Base-by-base conservation (phyloP, 30 jellyfish, hydroid and myxozoan genomes). In the Hydractinia echinata region DNA sequence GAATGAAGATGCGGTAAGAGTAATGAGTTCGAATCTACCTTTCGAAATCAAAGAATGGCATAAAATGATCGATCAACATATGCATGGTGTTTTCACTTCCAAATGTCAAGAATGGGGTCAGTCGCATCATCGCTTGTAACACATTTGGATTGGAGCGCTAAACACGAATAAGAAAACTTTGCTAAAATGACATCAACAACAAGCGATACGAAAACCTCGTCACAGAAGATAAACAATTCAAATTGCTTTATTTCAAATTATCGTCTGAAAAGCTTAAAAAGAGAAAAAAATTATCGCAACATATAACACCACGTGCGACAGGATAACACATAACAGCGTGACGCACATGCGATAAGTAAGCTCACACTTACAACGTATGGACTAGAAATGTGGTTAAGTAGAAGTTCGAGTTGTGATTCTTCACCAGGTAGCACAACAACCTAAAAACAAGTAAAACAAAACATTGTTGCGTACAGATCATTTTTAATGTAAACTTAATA, bases 41-140 rank as follows among this genome's bases (percentile, higher is more conserved):
- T 85, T 92, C 96, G 86, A 87, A 92, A 64, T 92, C 85, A 73
- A 92, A 69, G 61, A 80, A 92, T 5, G 98, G 98, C 60, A 87
- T 79, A 51, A 92, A 92, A 67, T 92, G 98, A 20, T 79, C 84
- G 66, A 92, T 87, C 20, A 92, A 85, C 5, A 96, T 76, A 53
- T 69, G 87, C 98, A 92, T 92, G 84, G 95, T 79, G 68, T 92
- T 95, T 60, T 92, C 98, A 62, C 96, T 87, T 44, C 96, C 98
- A 80, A 92, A 92, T 20, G 98, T 86, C 55, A 92, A 76, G 51
- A 88, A 92, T 53, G 98, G 98, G 13, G 94, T 92, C 8, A 92
- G 87, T 20, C 92, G 83, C 98, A 92, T 92, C 96, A 92, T 87
- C 10, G 98, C 98, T 73, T 92, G 93, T 18, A 92, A 88, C 51